Evolutionary conservation across 2,888 invertebrate genomes (phyloP), one percentile per base, ranked within the genome.

Genomic region (Lepas anatifera): DNA sequence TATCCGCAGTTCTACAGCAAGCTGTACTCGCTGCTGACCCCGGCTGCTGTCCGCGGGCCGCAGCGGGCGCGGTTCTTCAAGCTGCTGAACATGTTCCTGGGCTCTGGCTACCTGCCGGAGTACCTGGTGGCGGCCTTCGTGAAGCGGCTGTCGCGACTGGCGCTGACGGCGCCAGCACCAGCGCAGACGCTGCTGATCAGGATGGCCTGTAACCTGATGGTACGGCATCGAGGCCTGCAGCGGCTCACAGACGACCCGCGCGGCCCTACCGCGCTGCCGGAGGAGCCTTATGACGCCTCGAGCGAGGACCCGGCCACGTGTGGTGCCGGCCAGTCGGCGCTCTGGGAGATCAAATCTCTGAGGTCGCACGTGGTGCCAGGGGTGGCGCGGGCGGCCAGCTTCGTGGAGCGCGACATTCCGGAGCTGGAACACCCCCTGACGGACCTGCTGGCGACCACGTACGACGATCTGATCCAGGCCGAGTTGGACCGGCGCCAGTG

Each of bases 1-100:
- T 96, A 95, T 81, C 96, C 97, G 0, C 90, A 94, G 78, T 92
- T 98, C 79, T 98, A 93, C 81, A 87, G 87, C 75, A 94, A 96
- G 77, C 84, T 98, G n/a, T 98, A 98, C 82, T 89, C 89, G 29
- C 88, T 98, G 87, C 90, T 95, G 77, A 89, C 92, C 77, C 91
- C 94, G 0, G 89, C 90, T 76, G 88, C 97, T 76, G 92, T 97
- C 80, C 89, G 90, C 77, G 92, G 91, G 18, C 90, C 92, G 76
- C 94, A 92, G 81, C 91, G 92, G 79, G 87, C 90, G 1, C 85
- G 95, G 64, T 87, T 98, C 71, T 89, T 96, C 80, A 90, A 91
- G 76, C 84, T 97, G 71, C 85, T 92, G 0, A 92, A 97, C 78
- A 84, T 94, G 73, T 97, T 98, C 80, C 84, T 98, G 35, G 70